Percentiles rank a stretch among this genome's conserved stretches.
Evolutionary conservation across 2,113 vertebrate species (phyloP).

Genomic region (Prionailurus bengalensis): DNA sequence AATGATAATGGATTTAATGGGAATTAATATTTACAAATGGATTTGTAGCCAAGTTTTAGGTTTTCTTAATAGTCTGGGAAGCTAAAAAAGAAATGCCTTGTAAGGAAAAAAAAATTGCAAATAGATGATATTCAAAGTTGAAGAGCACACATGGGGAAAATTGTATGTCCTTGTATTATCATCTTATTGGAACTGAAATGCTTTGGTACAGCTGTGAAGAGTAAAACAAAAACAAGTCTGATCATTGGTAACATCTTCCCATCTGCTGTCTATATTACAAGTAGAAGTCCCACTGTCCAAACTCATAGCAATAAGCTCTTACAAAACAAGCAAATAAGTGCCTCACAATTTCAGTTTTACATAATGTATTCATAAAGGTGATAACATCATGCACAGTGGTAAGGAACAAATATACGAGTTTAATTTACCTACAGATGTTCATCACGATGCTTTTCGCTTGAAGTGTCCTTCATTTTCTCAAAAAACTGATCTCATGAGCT

Average conservation of each 20-base stretch:
- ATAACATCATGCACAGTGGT: slow-evolving; percentile 22
- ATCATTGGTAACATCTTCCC: slow-evolving; percentile 64
- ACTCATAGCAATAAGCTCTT: slow-evolving; percentile 47
- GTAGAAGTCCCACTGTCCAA: slow-evolving; percentile 55
- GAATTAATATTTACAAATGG: slow-evolving; percentile 52
- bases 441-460: not conserved
- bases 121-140: slow-evolving; percentile 66
- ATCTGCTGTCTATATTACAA: slow-evolving; percentile 66
- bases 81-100: slow-evolving; percentile 63
- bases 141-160: slow-evolving; percentile 60
- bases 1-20: not conserved
- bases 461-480: slow-evolving; percentile 65
- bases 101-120: slow-evolving; percentile 68
- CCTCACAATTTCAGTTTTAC: slow-evolving; percentile 49
- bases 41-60: slow-evolving; percentile 25
- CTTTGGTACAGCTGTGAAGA: slow-evolving; percentile 72
- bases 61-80: slow-evolving; percentile 39
- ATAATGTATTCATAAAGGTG: slow-evolving; percentile 63
- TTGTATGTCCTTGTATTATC: slow-evolving; percentile 70
- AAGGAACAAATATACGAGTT: slow-evolving; percentile 46
- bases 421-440: slow-evolving; percentile 68
- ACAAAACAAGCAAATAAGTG: slow-evolving; percentile 58
- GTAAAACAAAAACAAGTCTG: slow-evolving; percentile 65
- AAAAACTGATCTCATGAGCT: slow-evolving; percentile 57
- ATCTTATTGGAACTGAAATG: slow-evolving; percentile 62